Conservation (phyloP, 2,797 vertebrate species). For the Kryptopterus vitreolus region DNA sequence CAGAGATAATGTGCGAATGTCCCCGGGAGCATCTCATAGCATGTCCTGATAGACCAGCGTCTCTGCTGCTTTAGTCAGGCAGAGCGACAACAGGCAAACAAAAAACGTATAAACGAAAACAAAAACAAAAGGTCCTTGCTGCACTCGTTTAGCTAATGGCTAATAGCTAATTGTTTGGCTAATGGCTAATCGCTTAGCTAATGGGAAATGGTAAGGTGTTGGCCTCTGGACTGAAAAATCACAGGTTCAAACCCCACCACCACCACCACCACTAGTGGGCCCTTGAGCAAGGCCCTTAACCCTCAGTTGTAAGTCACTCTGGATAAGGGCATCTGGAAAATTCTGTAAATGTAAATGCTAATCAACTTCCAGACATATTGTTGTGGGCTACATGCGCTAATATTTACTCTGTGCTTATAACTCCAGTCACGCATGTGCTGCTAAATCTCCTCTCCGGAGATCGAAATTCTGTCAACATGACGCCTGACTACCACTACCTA, state of each 20-base stretch:
- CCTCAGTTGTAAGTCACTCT: too few relatives aligned
- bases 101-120: neutral
- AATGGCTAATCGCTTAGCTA: too few relatives aligned
- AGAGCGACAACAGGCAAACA: constrained; percentile 9
- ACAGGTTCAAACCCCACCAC: too few relatives aligned
- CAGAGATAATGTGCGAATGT: neutral
- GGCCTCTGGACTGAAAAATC: too few relatives aligned
- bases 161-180: too few relatives aligned
- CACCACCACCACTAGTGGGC: too few relatives aligned
- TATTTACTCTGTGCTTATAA: constrained; percentile 25
- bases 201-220: too few relatives aligned
- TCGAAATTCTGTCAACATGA: constrained; percentile 36
- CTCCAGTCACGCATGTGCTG: constrained; percentile 20
- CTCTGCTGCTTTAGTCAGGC: constrained; percentile 9
- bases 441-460: constrained; percentile 20
- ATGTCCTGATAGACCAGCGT: neutral
- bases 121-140: neutral
- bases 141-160: constrained; percentile 26
- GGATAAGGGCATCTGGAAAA: too few relatives aligned
- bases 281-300: too few relatives aligned
- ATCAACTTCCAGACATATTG: constrained; percentile 15
- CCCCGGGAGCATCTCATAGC: neutral
- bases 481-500: constrained; percentile 32
- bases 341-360: too few relatives aligned
- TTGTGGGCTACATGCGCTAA: constrained; percentile 12